Conservation (phyloP, 2,888 invertebrate species). For the Dastarcus helophoroides region DNA sequence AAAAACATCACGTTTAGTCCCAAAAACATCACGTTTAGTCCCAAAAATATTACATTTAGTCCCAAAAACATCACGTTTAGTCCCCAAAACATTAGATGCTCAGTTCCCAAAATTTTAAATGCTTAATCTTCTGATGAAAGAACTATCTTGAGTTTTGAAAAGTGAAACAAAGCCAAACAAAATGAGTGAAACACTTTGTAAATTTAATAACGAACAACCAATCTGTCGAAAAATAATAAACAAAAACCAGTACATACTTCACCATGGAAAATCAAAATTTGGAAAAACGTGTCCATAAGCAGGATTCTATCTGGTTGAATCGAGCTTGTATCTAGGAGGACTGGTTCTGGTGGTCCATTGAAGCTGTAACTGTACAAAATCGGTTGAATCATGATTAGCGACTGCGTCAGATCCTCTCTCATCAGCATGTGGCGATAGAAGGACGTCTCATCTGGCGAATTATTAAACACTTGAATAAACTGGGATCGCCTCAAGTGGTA, state of each 20-base stretch:
- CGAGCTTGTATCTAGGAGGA: constrained; percentile 91
- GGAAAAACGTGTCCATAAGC: constrained; percentile 99
- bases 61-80: too few relatives aligned
- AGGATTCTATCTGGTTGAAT: constrained; percentile 96
- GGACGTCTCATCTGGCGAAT: constrained; percentile 98
- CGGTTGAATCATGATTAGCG: constrained; percentile 98
- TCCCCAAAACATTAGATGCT: too few relatives aligned
- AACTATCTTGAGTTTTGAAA: too few relatives aligned
- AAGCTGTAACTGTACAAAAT: constrained; percentile 98
- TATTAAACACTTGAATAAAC: constrained; percentile 98
- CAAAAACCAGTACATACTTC: constrained; percentile 51
- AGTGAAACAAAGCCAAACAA: too few relatives aligned
- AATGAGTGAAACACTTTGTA: too few relatives aligned
- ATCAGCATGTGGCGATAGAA: constrained; percentile 98
- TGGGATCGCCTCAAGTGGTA: constrained; percentile 96
- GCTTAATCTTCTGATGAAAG: too few relatives aligned
- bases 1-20: too few relatives aligned
- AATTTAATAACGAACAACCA: too few relatives aligned
- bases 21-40: too few relatives aligned
- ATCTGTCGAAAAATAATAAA: too few relatives aligned
- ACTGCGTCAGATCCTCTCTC: constrained; percentile 94
- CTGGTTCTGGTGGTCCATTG: constrained; percentile 94
- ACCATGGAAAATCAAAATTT: constrained; percentile 98
- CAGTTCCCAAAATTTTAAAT: too few relatives aligned
- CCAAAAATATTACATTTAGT: too few relatives aligned